Conservation (phyloP, 2,113 vertebrate genomes). For the Dunckerocampus dactyliophorus region DNA sequence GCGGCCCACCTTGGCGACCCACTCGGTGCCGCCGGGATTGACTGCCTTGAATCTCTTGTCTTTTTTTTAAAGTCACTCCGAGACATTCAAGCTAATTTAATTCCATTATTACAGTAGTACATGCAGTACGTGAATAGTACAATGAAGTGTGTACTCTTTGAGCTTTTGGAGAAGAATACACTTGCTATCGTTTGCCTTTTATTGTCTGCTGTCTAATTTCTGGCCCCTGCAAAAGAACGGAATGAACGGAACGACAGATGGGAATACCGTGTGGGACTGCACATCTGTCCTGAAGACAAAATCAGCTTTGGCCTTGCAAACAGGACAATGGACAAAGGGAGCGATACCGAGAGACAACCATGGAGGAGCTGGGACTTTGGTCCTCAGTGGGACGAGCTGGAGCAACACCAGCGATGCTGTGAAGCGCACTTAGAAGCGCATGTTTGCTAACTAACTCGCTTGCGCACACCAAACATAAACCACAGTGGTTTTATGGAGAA, state of each 20-base stretch:
- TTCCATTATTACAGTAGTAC: background rate
- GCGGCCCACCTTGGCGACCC: conserved; percentile 19
- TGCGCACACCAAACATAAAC: too few species aligned
- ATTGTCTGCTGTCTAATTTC: background rate
- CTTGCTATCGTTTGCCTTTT: background rate
- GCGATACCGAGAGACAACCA: conserved; percentile 8
- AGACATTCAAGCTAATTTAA: background rate
- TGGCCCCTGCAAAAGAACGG: background rate
- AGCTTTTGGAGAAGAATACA: background rate
- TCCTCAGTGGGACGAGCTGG: too few species aligned
- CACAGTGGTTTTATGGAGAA: too few species aligned
- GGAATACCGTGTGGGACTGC: conserved; percentile 27
- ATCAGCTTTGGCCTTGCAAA: conserved; percentile 23
- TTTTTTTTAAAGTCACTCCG: background rate
- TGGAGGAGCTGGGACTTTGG: background rate
- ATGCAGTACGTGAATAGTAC: too few species aligned
- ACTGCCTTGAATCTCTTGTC: background rate
- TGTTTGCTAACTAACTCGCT: too few species aligned
- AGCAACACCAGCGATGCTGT: too few species aligned
- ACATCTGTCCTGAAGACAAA: conserved; percentile 34
- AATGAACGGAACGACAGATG: conserved; percentile 8
- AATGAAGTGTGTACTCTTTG: too few species aligned
- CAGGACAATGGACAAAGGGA: conserved; percentile 40
- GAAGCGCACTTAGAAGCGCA: too few species aligned
- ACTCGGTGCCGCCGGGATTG: conserved; percentile 34